phyloP scores from a whole-genome alignment of 1,140 invertebrate species.

The Ectropis grisescens region DNA sequence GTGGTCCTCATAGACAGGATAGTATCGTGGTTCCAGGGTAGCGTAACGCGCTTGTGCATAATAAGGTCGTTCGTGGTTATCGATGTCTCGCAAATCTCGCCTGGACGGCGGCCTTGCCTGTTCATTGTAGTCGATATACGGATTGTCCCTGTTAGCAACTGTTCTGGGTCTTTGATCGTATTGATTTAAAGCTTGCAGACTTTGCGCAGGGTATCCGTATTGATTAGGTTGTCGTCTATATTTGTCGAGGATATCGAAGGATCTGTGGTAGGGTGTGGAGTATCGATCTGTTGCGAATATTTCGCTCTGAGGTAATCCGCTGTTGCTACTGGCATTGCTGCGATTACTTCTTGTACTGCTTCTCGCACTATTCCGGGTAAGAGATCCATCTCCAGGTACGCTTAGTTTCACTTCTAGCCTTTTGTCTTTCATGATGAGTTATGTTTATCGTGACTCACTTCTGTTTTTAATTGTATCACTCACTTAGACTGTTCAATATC shows the following conservation, averaged over 20 bases:
- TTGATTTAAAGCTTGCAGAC: constrained; percentile 45
- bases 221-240: constrained; percentile 38
- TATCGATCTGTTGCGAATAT: constrained; percentile 55
- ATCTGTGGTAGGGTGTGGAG: constrained; percentile 36
- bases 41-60: no score
- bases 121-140: constrained; percentile 35
- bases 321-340: constrained; percentile 40
- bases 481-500: no score
- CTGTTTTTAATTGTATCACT: no score
- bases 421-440: constrained; percentile 63
- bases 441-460: no score
- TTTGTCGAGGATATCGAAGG: constrained; percentile 51
- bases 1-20: constrained; percentile 30
- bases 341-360: constrained; percentile 53
- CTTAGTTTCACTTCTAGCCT: constrained; percentile 56
- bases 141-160: constrained; percentile 22
- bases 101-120: no score
- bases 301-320: constrained; percentile 43
- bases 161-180: constrained; percentile 25
- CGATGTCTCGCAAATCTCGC: no score
- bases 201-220: constrained; percentile 48
- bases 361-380: constrained; percentile 41
- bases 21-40: constrained; percentile 24
- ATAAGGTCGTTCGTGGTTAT: constrained; percentile 1
- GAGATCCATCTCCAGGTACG: constrained; percentile 53